phyloP scores from a whole-genome alignment of 2,888 invertebrate species.

The Chalcosyrphus nemorum region DNA sequence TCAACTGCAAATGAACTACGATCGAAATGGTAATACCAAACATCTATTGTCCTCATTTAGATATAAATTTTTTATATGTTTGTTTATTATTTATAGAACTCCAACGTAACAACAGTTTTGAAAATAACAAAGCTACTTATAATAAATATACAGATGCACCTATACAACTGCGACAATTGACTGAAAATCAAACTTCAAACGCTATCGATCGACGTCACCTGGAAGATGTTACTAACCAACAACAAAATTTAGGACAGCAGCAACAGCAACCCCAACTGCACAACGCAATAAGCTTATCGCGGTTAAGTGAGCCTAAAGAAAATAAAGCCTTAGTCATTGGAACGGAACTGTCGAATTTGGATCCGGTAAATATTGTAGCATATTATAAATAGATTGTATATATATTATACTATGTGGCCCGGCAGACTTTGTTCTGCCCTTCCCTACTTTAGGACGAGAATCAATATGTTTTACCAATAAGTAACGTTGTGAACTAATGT shows the following conservation, averaged over 20 bases:
- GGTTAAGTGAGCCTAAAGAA: conserved; percentile 80
- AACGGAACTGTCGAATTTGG: conserved; percentile 85
- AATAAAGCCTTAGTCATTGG: conserved; percentile 86
- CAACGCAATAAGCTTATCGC: conserved; percentile 74
- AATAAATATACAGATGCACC: conserved; percentile 81
- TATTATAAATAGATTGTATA: background rate
- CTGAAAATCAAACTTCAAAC: conserved; percentile 70
- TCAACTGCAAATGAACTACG: conserved; percentile 82
- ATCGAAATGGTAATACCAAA: conserved; percentile 75
- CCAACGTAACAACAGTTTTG: conserved; percentile 74
- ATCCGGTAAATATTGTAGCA: conserved; percentile 84
- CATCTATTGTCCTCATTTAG: conserved; percentile 15
- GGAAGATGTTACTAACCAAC: conserved; percentile 79
- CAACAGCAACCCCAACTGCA: conserved; percentile 78
- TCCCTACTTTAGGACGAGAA: no score
- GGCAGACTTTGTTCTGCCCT: no score
- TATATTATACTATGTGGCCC: no score
- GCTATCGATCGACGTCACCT: conserved; percentile 77
- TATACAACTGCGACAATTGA: conserved; percentile 78
- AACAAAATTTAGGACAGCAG: conserved; percentile 57
- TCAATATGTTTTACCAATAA: no score
- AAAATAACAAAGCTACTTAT: conserved; percentile 78
- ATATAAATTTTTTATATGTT: background rate
- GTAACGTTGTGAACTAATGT: no score
- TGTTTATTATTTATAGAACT: conserved; percentile 61